A percentile compares a stretch with the other conserved stretches of the same genome.
Conservation (phyloP, 2,888 invertebrate genomes). For the Platyscelio sp. region DNA sequence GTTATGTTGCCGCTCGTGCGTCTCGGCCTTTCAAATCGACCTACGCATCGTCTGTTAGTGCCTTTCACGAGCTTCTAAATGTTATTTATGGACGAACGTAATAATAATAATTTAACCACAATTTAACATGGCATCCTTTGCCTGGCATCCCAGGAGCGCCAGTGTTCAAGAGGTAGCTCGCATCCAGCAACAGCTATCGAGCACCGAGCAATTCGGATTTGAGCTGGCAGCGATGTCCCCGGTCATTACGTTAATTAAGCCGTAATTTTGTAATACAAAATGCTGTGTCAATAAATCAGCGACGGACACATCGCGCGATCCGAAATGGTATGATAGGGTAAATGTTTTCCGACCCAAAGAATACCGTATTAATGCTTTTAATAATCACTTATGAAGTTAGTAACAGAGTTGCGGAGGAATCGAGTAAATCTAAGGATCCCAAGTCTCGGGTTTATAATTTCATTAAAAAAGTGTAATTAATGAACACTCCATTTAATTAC, state of each 20-base stretch:
- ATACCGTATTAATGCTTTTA: conserved; percentile 6
- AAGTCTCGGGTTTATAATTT: conserved; percentile 32
- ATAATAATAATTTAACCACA: conserved; percentile 57
- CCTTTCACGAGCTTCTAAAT: conserved; percentile 70
- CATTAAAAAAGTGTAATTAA: conserved; percentile 48
- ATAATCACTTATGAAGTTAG: conserved; percentile 41
- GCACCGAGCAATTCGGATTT: not conserved
- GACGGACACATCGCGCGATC: not conserved
- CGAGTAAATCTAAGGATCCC: not conserved
- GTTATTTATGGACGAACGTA: conserved; percentile 64
- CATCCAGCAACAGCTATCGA: not conserved
- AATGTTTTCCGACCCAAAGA: not conserved
- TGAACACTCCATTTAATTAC: conserved; percentile 42
- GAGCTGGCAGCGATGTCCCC: not conserved
- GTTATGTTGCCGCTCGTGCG: conserved; percentile 48
- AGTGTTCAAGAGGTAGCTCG: conserved; percentile 33
- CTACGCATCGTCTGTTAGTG: conserved; percentile 63
- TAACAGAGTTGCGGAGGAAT: conserved; percentile 28
- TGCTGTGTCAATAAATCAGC: not conserved
- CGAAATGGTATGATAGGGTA: no score
- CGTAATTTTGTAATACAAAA: not conserved
- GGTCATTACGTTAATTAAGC: conserved; percentile 3
- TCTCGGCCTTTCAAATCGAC: conserved; percentile 66
- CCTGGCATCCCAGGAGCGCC: not conserved
- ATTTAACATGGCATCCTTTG: conserved; percentile 47